phyloP scores from a whole-genome alignment of 2,797 vertebrate genomes.

The Onychomys arenicola region DNA sequence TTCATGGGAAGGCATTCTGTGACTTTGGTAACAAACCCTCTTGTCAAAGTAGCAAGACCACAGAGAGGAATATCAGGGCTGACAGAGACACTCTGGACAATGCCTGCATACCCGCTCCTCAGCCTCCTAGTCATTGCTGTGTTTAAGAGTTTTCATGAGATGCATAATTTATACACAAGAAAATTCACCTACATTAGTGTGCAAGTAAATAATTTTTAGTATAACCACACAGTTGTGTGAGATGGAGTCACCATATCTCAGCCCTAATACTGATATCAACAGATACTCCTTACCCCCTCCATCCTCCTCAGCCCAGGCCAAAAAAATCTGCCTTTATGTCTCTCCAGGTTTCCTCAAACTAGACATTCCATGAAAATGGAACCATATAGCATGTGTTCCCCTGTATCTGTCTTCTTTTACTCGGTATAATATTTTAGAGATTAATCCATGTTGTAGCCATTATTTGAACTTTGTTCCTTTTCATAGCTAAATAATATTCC shows the following conservation, averaged over 20 bases:
- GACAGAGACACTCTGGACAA: neutral
- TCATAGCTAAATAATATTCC: neutral
- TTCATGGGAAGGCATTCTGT: neutral
- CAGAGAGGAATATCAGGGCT: neutral
- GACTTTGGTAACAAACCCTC: neutral
- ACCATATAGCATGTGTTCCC: neutral
- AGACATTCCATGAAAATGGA: neutral
- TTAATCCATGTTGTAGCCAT: neutral
- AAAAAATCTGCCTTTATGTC: neutral
- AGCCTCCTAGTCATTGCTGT: neutral
- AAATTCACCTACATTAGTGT: neutral
- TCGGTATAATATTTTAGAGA: neutral
- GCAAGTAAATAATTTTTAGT: neutral
- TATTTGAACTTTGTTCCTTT: neutral
- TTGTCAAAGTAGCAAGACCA: neutral
- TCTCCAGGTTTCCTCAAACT: neutral
- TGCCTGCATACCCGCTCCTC: neutral
- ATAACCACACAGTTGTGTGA: neutral
- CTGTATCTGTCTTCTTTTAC: neutral
- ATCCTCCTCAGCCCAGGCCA: too few species aligned
- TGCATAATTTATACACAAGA: neutral
- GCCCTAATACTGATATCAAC: neutral
- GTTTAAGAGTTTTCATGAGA: neutral
- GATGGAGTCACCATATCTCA: neutral
- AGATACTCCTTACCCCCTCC: neutral